Conservation (phyloP, 1,140 invertebrate genomes). For the Drosophila burlai region DNA sequence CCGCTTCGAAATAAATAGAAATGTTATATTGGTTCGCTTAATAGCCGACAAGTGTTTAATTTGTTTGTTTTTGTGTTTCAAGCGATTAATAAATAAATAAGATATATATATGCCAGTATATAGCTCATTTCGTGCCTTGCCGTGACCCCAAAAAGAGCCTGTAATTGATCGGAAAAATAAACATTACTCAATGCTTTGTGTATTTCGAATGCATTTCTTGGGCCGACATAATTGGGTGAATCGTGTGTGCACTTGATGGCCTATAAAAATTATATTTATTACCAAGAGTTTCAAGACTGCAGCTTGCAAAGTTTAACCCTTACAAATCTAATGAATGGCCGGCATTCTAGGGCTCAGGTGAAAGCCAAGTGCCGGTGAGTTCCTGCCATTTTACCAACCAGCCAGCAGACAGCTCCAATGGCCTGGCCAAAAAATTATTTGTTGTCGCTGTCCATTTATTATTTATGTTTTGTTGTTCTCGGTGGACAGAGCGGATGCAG, state of each 20-base stretch:
- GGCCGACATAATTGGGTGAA: conserved; percentile 20
- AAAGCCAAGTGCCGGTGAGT: conserved; percentile 25
- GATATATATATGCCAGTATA: conserved; percentile 10
- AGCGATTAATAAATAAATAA: conserved; percentile 44
- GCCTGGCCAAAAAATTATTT: conserved; percentile 53
- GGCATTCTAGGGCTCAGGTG: conserved; percentile 38
- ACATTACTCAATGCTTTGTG: conserved; percentile 7
- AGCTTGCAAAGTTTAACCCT: conserved; percentile 1
- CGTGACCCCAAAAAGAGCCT: conserved; percentile 31
- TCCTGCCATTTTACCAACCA: conserved; percentile 13
- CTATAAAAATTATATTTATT: conserved; percentile 3
- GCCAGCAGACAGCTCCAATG: conserved; percentile 40
- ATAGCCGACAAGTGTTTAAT: conserved; percentile 59
- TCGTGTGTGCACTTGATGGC: not conserved
- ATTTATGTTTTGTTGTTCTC: conserved; percentile 41
- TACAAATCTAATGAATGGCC: conserved; percentile 15
- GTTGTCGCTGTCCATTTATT: conserved; percentile 40
- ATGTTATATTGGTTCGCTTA: conserved; percentile 51
- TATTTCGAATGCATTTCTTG: conserved; percentile 28
- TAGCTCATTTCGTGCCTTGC: conserved; percentile 27
- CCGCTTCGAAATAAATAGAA: conserved; percentile 43
- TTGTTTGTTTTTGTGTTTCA: conserved; percentile 43
- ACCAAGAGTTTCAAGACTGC: conserved; percentile 2
- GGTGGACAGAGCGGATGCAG: conserved; percentile 31
- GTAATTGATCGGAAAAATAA: conserved; percentile 21